Base-by-base conservation (phyloP, 2,113 vertebrate genomes). In the Myotis brandtii region DNA sequence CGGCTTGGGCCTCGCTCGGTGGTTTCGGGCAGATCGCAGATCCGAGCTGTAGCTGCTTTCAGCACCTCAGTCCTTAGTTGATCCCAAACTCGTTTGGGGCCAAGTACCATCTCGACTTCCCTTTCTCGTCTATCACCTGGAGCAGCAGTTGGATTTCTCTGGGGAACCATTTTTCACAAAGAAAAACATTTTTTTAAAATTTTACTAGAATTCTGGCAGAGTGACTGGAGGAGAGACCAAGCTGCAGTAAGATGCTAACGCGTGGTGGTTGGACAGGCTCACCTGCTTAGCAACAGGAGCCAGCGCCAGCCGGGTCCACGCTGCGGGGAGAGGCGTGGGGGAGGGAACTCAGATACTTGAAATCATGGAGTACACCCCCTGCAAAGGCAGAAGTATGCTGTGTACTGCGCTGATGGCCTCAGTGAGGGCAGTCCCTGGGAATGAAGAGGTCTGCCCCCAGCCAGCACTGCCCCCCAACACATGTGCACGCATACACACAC, bases 81-180 rank as follows among this genome's bases (percentile, higher is more conserved):
- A 43, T 50, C 66, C 70, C 76, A 43, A 2, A 20, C 80, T n/a
- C 73, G 27, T 12, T 27, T 90, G 20, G 52, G 23, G 27, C n/a
- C 1, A 9, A 79, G 50, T 20, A 20, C 37, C 64, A 21, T 32
- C 70, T 46, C 30, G n/a, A 18, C 46, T 84, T 48, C 48, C 43
- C 56, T 40, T 72, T 81, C 50, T 91, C 77, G 52, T 84, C 83
- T n/a, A 20, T 54, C 12, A 0, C 56, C 20, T 62, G 52, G 3
- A 16, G 72, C 8, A 52, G 66, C 59, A 34, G 32, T 72, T 80
- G 21, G 12, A 17, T 90, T 86, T 92, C 93, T 84, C 76, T 46
- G 50, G 52, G 50, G 67, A 95, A 40, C 21, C 20, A n/a, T 84
- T 92, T 67, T 76, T 67, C 83, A 82, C 62, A 69, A 50, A 81